Evolutionary conservation across 2,113 vertebrate species (phyloP), one percentile per base, ranked within the genome.

Genomic region (Oceanites oceanicus): DNA sequence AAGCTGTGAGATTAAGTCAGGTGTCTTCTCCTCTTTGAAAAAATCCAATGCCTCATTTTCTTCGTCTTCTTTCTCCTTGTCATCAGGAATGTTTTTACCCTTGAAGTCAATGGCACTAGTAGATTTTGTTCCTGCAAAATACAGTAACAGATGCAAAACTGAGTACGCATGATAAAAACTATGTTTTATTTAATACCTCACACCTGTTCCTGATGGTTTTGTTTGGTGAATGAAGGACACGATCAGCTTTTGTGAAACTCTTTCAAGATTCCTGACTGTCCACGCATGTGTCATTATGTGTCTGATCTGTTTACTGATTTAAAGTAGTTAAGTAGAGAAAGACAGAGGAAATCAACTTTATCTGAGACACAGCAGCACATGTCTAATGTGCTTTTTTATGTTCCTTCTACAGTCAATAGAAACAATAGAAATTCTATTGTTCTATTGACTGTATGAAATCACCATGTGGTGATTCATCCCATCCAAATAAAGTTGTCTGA

Each of bases 41-140:
- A 99, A 99, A 98, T 99, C 98, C 5, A 98, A 55, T 5, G 52
- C 67, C 23, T 97, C 98, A n/a, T 92, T 95, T 61, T 97, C 97
- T 25, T 97, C 92, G 17, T 97, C 95, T 20, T 90, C 96, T 14
- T 91, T 85, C 36, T 96, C 92, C 58, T 95, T 95, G 20, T 97
- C 84, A 73, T 95, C 95, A 44, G 97, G 95, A 47, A 86, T 12
- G 4, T 97, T 98, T 94, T 95, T 97, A 67, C 93, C 42, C 79
- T 86, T 94, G 47, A 97, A 91, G 63, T 98, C 98, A 17, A 80
- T 2, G 3, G 95, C 44, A 71, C 93, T 97, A 4, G 94, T 77
- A 55, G 96, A 88, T 67, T 98, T 98, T 82, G 97, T 98, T 76
- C 98, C 99, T 99, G 96, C 21, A 82, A 81, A 96, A 94, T 44